Conservation (phyloP, 2,797 vertebrate species). For the Acanthiza pusilla region DNA sequence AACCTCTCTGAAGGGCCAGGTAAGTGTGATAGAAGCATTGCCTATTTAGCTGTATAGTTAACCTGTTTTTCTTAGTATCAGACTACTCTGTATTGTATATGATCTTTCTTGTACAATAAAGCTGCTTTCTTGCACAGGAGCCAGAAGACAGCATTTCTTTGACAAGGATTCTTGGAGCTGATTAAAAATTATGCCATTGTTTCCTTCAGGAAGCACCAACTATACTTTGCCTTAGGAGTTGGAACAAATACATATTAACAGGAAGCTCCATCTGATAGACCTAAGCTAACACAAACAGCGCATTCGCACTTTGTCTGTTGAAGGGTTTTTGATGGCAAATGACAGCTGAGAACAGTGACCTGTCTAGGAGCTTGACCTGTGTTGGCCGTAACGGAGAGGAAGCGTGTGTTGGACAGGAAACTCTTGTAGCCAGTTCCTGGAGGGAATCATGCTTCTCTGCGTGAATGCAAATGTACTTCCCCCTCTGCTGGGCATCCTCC, state of each 20-base stretch:
- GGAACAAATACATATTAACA: conserved; percentile 51
- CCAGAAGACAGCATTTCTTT: neutral
- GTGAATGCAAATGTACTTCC: neutral
- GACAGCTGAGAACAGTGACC: neutral
- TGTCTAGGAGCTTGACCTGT: neutral
- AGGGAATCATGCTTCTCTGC: neutral
- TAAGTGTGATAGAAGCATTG: neutral
- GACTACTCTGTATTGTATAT: neutral
- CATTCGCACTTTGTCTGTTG: neutral
- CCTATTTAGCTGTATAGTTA: neutral
- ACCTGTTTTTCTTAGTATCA: neutral
- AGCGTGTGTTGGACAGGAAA: neutral
- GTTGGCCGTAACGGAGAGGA: neutral
- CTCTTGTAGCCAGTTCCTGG: neutral
- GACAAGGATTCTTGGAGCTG: neutral
- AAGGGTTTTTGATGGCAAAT: neutral
- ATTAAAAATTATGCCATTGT: conserved; percentile 60
- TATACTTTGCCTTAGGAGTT: conserved; percentile 1
- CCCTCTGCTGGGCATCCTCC: neutral
- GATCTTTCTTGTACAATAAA: neutral
- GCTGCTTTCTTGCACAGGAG: neutral
- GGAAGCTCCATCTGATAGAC: conserved; percentile 38
- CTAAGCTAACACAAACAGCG: conserved; percentile 17
- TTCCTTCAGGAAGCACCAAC: conserved; percentile 62
- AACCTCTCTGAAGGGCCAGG: neutral